phyloP scores from a whole-genome alignment of 2,113 vertebrate genomes.

The Plectropomus leopardus region DNA sequence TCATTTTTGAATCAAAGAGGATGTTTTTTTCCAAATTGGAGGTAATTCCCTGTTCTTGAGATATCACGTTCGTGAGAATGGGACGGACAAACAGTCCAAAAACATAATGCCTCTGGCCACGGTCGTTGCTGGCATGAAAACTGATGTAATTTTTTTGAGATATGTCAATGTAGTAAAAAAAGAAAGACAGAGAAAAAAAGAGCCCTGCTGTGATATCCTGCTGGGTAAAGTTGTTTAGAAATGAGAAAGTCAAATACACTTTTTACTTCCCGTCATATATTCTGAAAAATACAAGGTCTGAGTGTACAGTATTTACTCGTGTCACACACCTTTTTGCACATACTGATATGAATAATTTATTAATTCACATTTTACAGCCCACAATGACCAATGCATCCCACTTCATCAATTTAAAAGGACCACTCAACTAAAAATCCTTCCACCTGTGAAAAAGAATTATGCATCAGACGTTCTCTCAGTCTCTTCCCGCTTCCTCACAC shows the following conservation, averaged over 20 bases:
- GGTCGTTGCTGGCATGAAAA: no score
- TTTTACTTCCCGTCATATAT: conserved; percentile 12
- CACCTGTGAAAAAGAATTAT: conserved; percentile 53
- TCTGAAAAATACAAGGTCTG: conserved; percentile 59
- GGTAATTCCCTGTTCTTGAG: no score
- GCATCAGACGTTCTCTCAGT: conserved; percentile 36
- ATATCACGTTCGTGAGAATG: no score
- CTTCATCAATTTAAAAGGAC: conserved; percentile 72
- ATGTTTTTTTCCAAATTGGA: no score
- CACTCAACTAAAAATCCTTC: conserved; percentile 71
- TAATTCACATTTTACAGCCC: conserved; percentile 83
- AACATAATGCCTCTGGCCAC: no score
- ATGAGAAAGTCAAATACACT: neutral
- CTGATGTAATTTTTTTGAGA: no score
- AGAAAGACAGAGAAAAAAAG: no score
- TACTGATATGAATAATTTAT: conserved; percentile 87
- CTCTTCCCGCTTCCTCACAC: conserved; percentile 40
- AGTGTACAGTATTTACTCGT: conserved; percentile 43
- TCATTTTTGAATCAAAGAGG: no score
- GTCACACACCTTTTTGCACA: conserved; percentile 67
- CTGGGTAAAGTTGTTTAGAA: neutral
- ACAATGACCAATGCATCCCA: conserved; percentile 68
- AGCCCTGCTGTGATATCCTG: neutral
- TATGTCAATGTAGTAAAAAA: neutral
- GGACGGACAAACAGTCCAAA: no score